These are phyloP conservation scores for Hoplostethus atlanticus DNA, from an alignment of 2,797 vertebrate genomes.

Conservation along the genomic window DNA sequence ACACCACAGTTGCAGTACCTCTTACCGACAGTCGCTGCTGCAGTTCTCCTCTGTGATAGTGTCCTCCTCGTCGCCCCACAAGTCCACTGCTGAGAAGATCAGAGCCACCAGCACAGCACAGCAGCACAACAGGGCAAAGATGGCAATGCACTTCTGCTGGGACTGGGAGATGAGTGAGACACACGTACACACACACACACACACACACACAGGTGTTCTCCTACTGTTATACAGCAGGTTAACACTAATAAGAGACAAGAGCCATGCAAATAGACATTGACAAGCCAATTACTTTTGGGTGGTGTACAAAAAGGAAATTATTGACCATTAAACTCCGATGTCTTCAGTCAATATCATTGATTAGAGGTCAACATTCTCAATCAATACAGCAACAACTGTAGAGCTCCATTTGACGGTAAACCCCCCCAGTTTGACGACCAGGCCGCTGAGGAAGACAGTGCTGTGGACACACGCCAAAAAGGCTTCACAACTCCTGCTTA, in stretches of 20 bases:
- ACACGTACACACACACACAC: not conserved
- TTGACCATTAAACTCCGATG: conserved; percentile 41
- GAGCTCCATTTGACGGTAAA: conserved; percentile 24
- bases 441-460: conserved; percentile 18
- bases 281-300: conserved; percentile 9
- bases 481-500: conserved; percentile 38
- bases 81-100: conserved; percentile 94
- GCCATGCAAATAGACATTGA: not conserved
- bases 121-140: conserved; percentile 95
- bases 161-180: conserved; percentile 84
- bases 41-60: conserved; percentile 95
- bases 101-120: conserved; percentile 91
- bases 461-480: not conserved
- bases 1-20: not conserved
- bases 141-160: conserved; percentile 96
- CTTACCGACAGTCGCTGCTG: conserved; percentile 93
- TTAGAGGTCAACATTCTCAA: conserved; percentile 34
- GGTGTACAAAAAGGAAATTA: conserved; percentile 39
- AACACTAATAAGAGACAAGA: not conserved
- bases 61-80: conserved; percentile 93
- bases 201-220: not conserved
- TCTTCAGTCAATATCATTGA: conserved; percentile 47
- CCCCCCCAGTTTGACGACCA: conserved; percentile 28
- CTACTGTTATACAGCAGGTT: not conserved
- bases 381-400: conserved; percentile 45